Conservation (phyloP, 2,113 vertebrate species). For the Arothron firmamentum region DNA sequence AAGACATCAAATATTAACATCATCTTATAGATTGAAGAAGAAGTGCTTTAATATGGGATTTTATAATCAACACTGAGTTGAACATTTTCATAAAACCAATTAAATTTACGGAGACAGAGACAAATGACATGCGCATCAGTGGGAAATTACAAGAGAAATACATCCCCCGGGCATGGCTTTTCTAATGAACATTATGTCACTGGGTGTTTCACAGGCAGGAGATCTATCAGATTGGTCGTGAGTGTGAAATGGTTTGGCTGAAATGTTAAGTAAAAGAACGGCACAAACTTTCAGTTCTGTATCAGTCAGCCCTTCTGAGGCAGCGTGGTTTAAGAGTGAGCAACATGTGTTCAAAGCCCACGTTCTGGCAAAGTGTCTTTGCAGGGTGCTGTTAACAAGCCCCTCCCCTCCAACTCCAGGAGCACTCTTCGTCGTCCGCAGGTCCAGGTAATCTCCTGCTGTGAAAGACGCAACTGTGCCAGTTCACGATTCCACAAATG, state of each 20-base stretch:
- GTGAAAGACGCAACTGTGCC: too few species aligned
- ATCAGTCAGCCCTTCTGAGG: background rate
- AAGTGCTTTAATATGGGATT: background rate
- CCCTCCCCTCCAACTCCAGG: background rate
- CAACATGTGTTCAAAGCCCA: background rate
- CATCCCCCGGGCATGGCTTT: background rate
- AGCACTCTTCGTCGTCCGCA: background rate
- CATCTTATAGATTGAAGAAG: background rate
- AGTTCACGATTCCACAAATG: background rate
- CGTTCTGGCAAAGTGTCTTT: background rate
- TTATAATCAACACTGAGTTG: background rate
- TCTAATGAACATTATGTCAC: background rate
- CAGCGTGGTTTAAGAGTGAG: background rate
- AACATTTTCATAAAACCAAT: too few species aligned
- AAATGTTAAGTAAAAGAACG: background rate
- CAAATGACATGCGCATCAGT: too few species aligned
- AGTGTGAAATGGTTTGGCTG: background rate
- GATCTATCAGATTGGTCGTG: background rate
- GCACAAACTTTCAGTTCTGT: too few species aligned
- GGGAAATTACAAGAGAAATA: too few species aligned
- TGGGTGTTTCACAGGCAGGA: background rate
- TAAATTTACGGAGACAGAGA: too few species aligned
- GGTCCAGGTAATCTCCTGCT: background rate
- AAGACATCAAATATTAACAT: background rate
- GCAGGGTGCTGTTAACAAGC: too few species aligned